phyloP scores from a whole-genome alignment of 1,140 invertebrate species.

The Amyelois transitella region DNA sequence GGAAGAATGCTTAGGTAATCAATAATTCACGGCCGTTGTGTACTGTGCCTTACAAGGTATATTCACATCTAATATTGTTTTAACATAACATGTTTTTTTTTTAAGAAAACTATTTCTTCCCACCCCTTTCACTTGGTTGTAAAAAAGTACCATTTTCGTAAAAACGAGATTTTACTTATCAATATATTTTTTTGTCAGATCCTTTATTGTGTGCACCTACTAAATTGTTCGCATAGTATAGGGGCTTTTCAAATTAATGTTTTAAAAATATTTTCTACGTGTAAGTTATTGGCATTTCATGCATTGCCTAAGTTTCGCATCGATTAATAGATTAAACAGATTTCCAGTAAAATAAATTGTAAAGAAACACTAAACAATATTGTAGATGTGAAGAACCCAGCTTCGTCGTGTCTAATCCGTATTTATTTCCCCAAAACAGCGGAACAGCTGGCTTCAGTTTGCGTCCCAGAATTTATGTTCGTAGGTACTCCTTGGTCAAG shows the following conservation, averaged over 20 bases:
- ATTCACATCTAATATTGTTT: not conserved
- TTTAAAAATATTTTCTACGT: too few species aligned
- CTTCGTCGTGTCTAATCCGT: conserved; percentile 48
- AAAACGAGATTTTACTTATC: too few species aligned
- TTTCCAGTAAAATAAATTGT: too few species aligned
- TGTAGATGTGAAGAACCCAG: conserved; percentile 5
- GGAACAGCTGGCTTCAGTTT: conserved; percentile 58
- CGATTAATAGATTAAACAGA: too few species aligned
- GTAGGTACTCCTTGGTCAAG: conserved; percentile 24
- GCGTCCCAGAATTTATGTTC: conserved; percentile 53
- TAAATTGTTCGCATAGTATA: not conserved
- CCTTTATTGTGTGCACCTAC: not conserved
- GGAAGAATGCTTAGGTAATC: not conserved
- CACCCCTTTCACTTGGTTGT: too few species aligned
- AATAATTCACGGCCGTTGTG: not conserved
- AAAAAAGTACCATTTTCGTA: too few species aligned
- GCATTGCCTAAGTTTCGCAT: too few species aligned
- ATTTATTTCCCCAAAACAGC: conserved; percentile 61
- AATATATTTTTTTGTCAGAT: not conserved
- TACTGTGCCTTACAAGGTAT: not conserved
- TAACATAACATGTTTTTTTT: too few species aligned
- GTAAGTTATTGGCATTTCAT: too few species aligned
- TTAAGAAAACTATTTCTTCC: too few species aligned
- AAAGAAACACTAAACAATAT: too few species aligned
- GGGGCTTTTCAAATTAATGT: too few species aligned